Evolutionary conservation across 1,140 invertebrate genomes (phyloP).

Genomic region (Trinorchestia longiramus): DNA sequence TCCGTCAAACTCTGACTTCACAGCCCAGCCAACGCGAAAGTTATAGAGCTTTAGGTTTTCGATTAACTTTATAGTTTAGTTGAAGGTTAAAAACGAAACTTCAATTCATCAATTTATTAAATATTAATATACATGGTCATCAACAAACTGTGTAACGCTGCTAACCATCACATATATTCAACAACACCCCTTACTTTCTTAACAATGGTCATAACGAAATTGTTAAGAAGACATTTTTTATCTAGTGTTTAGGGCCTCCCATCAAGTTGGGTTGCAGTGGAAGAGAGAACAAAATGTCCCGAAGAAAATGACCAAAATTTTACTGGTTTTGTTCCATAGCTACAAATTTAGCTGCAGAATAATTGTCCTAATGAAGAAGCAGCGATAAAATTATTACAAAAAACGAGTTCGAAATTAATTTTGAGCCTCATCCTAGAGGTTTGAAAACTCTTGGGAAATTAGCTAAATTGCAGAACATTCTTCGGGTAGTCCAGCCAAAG

Average conservation of each 20-base stretch:
- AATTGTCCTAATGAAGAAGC: neutral
- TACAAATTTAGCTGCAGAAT: neutral
- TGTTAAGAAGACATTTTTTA: neutral
- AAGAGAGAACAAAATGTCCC: no score
- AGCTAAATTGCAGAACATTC: neutral
- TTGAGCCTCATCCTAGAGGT: neutral
- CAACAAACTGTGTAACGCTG: constrained; percentile 6
- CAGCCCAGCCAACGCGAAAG: no score
- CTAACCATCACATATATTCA: neutral
- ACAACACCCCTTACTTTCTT: neutral
- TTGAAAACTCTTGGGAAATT: neutral
- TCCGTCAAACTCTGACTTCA: no score
- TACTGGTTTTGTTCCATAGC: neutral
- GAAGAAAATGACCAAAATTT: neutral
- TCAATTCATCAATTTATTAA: neutral
- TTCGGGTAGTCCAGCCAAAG: neutral
- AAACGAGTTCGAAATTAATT: neutral
- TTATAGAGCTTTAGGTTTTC: no score
- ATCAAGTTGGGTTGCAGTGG: neutral
- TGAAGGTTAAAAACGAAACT: neutral
- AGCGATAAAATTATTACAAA: neutral
- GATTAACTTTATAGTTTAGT: no score
- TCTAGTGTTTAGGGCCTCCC: neutral
- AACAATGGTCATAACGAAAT: neutral
- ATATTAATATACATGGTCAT: neutral